Evolutionary conservation across 2,888 invertebrate genomes (phyloP).

Genomic region (Ophion slaviceki): DNA sequence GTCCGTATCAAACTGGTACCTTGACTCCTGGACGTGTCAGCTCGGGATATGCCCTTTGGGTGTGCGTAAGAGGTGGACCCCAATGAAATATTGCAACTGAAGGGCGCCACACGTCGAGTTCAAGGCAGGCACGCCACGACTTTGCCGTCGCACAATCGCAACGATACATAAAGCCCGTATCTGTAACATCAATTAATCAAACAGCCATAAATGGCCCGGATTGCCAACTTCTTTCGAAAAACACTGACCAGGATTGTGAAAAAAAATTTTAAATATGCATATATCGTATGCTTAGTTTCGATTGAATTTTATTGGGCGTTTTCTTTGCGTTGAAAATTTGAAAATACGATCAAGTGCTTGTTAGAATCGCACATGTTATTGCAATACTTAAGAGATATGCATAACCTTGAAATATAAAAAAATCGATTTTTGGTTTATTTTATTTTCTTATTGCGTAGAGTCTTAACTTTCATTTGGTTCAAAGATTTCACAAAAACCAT

Average conservation of each 20-base stretch:
- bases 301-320: too few relatives aligned
- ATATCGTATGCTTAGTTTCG: too few relatives aligned
- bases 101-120: slow-evolving; percentile 55
- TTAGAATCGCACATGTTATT: too few relatives aligned
- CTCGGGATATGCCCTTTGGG: slow-evolving; percentile 54
- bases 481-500: too few relatives aligned
- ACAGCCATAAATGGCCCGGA: not conserved
- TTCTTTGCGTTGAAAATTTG: too few relatives aligned
- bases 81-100: slow-evolving; percentile 58
- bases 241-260: not conserved
- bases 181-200: not conserved
- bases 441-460: not conserved
- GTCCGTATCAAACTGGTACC: slow-evolving; percentile 24
- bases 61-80: slow-evolving; percentile 22
- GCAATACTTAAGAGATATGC: too few relatives aligned
- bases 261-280: too few relatives aligned
- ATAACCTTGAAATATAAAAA: too few relatives aligned
- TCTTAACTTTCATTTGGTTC: not conserved
- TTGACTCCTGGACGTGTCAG: slow-evolving; percentile 52
- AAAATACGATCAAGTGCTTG: too few relatives aligned
- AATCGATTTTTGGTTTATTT: too few relatives aligned
- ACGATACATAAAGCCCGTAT: not conserved
- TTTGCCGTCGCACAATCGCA: slow-evolving; percentile 5
- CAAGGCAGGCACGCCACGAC: slow-evolving; percentile 41
- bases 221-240: not conserved